These are phyloP conservation scores for Drosophila lacicola DNA, from an alignment of 2,888 invertebrate genomes.

Conservation along the genomic window DNA sequence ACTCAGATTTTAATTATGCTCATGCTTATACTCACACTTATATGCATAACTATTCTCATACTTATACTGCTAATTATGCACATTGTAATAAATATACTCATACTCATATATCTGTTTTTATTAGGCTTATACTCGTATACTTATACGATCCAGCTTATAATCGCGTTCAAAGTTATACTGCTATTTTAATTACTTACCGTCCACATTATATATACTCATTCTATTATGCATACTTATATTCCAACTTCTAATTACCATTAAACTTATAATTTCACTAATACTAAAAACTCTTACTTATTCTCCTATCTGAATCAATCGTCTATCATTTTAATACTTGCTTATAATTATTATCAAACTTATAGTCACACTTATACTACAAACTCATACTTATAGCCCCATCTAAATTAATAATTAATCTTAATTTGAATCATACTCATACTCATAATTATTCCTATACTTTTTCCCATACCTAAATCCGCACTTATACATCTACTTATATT, in stretches of 20 bases:
- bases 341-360: background rate
- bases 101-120: background rate
- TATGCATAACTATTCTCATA: background rate
- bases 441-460: background rate
- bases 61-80: background rate
- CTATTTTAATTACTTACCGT: no score
- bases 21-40: background rate
- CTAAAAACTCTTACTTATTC: background rate
- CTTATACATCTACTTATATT: background rate
- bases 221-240: background rate
- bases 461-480: no score
- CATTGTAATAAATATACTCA: no score
- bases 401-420: no score
- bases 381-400: background rate
- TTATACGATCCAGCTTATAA: constrained; percentile 1
- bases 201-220: background rate
- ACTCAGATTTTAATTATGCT: no score
- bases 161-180: background rate
- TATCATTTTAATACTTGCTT: no score
- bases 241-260: background rate
- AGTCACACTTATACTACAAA: background rate
- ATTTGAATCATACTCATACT: background rate
- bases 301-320: background rate
- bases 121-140: background rate
- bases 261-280: no score